Percentiles rank a stretch among this genome's conserved stretches.
phyloP scores from a whole-genome alignment of 2,113 vertebrate species.

The Ctenodactylus gundi region DNA sequence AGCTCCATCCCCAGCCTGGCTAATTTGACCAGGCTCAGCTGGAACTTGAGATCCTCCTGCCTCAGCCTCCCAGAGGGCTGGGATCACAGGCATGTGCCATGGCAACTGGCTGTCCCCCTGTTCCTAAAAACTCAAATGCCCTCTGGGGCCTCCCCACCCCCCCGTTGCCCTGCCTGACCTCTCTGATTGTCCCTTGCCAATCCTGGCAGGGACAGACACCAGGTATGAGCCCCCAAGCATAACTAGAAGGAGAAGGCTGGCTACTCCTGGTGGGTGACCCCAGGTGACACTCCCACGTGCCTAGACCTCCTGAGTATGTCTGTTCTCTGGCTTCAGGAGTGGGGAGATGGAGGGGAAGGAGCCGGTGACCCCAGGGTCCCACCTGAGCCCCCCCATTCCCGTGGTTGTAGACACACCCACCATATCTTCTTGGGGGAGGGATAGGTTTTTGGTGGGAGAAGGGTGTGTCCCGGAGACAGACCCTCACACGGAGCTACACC shows the following conservation, averaged over 20 bases:
- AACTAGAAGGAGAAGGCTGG: background rate
- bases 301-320: background rate
- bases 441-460: too few relatives aligned
- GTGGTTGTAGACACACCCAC: too few relatives aligned
- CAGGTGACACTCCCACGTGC: rapidly evolving
- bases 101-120: background rate
- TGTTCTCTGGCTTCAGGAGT: background rate
- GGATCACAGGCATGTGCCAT: background rate
- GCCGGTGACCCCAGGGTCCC: background rate
- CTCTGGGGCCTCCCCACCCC: background rate
- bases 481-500: too few relatives aligned
- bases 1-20: background rate
- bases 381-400: background rate
- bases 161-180: background rate
- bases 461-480: too few relatives aligned
- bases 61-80: background rate
- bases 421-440: too few relatives aligned
- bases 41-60: background rate
- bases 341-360: too few relatives aligned
- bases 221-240: background rate
- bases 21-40: background rate
- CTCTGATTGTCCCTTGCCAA: background rate
- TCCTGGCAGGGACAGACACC: background rate
- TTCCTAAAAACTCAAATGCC: background rate
- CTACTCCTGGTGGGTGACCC: background rate